phyloP scores from a whole-genome alignment of 2,888 invertebrate species.

The Serrognathus titanus region DNA sequence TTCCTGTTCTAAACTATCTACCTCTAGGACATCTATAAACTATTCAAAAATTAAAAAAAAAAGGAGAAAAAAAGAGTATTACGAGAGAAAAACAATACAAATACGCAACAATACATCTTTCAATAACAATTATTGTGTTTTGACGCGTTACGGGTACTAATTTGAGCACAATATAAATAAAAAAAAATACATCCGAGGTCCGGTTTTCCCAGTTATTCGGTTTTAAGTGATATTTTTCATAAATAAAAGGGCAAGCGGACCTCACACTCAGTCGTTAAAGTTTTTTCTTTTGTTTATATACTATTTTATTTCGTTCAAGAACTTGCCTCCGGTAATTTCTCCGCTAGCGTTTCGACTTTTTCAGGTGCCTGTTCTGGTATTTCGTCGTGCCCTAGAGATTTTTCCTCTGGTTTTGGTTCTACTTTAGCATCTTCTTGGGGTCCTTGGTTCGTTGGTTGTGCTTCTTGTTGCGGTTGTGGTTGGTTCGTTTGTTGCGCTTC shows the following conservation, averaged over 20 bases:
- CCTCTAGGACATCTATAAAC: neutral
- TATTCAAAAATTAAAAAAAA: constrained; percentile 1
- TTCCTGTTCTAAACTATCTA: neutral
- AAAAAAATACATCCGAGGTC: constrained; percentile 32
- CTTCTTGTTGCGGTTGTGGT: constrained; percentile 22
- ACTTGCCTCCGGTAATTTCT: constrained; percentile 36
- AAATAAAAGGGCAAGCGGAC: constrained; percentile 45
- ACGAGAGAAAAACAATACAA: constrained; percentile 6
- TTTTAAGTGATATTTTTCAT: constrained; percentile 35
- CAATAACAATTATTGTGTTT: constrained; percentile 11
- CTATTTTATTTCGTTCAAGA: constrained; percentile 35
- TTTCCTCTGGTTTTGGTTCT: constrained; percentile 4
- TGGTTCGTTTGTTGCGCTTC: constrained; percentile 28
- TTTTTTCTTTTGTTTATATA: constrained; percentile 21
- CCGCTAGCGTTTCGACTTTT: constrained; percentile 27
- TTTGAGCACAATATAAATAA: constrained; percentile 18
- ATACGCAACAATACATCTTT: constrained; percentile 15
- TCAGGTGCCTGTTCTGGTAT: constrained; percentile 15
- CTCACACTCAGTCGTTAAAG: constrained; percentile 28
- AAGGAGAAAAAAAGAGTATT: neutral
- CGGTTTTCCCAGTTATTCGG: constrained; percentile 41
- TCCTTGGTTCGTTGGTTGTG: constrained; percentile 22
- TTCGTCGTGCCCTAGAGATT: constrained; percentile 2
- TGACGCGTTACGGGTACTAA: constrained; percentile 7
- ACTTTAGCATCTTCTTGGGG: constrained; percentile 24